Evolutionary conservation across 2,888 invertebrate species (phyloP).

Genomic region (Eucriotettix oculatus): DNA sequence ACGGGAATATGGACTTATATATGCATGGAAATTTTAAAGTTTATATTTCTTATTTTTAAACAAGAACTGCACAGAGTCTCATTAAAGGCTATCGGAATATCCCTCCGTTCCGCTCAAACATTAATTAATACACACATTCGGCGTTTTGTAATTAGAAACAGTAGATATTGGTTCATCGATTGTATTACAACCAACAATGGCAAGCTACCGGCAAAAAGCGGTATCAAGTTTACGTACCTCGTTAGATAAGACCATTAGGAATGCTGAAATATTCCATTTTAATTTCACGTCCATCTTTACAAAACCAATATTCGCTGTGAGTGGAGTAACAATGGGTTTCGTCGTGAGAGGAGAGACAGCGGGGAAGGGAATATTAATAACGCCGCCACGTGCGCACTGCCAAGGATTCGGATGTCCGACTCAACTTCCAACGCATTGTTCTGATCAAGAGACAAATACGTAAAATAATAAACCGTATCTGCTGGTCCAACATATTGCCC

Average conservation of each 20-base stretch:
- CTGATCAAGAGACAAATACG: not conserved
- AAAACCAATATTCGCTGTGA: too few relatives aligned
- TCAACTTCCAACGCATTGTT: not conserved
- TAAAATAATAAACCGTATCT: not conserved
- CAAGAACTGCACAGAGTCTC: not conserved
- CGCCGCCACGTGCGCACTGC: too few relatives aligned
- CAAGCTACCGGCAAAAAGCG: not conserved
- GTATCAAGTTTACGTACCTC: not conserved
- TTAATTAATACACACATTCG: not conserved
- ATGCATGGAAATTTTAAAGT: too few relatives aligned
- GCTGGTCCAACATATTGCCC: not conserved
- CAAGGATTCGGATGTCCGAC: not conserved
- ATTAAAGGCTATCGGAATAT: not conserved
- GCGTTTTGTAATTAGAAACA: not conserved
- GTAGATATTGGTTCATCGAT: not conserved
- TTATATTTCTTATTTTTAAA: too few relatives aligned
- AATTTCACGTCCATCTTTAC: too few relatives aligned
- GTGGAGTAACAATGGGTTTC: too few relatives aligned
- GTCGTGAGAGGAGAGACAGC: too few relatives aligned
- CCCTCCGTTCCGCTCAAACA: not conserved
- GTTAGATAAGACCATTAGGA: not conserved
- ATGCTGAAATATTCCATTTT: not conserved
- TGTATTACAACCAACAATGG: not conserved
- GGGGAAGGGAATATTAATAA: too few relatives aligned
- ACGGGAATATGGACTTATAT: too few relatives aligned